phyloP scores from a whole-genome alignment of 2,888 invertebrate species.

The Hartigia nigra region DNA sequence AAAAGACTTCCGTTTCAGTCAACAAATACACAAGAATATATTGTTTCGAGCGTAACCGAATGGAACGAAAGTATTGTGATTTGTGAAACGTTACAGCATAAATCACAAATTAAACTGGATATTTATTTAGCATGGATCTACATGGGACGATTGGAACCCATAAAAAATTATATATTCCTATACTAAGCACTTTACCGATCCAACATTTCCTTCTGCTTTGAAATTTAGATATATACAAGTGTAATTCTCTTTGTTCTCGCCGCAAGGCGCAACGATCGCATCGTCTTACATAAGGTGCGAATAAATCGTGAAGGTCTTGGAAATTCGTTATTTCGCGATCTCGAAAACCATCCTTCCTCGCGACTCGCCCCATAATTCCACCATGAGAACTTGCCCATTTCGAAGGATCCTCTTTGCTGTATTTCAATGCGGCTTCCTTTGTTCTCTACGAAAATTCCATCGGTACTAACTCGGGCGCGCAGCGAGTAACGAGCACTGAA shows the following conservation, averaged over 20 bases:
- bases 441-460: background rate
- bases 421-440: background rate
- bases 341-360: background rate
- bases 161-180: background rate
- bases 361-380: background rate
- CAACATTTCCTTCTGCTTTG: background rate
- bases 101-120: background rate
- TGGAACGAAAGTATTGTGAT: background rate
- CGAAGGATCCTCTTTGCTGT: background rate
- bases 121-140: background rate
- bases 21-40: background rate
- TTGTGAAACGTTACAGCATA: background rate
- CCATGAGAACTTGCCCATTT: background rate
- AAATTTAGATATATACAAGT: background rate
- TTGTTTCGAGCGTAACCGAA: background rate
- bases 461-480: slow-evolving; percentile 1
- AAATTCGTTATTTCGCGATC: background rate
- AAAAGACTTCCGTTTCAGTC: slow-evolving; percentile 1
- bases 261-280: slow-evolving; percentile 20
- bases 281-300: background rate
- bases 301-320: background rate
- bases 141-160: background rate
- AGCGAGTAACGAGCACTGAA: slow-evolving; percentile 53
- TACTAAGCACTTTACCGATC: background rate
- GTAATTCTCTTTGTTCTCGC: background rate